Base-by-base conservation (phyloP, 2,888 invertebrate species). In the Lycaena phlaeas region DNA sequence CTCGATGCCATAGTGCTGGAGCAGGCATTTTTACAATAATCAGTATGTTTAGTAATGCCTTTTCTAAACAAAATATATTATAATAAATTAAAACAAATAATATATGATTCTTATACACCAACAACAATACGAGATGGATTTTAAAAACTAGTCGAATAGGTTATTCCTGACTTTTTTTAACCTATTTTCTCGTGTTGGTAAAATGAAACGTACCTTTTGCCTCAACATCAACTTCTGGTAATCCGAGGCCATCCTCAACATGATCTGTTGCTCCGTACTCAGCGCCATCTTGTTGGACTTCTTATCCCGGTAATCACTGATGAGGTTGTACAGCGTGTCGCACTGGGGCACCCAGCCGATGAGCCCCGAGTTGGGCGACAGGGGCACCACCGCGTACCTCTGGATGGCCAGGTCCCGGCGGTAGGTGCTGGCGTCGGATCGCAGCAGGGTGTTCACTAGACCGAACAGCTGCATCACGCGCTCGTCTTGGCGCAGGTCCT, bases 261-360 rank as follows among this genome's bases (percentile, higher is more conserved):
- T 99, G 44, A 98, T 96, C 58, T 97, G 90, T 65, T 98, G 98
- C 65, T 99, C 98, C 34, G 97, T 97, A 63, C 98, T 98, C 4
- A 98, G 79, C 3, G 86, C 64, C 96, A 97, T 79, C 93, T 98
- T 81, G 42, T 73, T 74, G 0, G 71, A 59, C 77, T 97, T 97
- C 79, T 98, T 98, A 49, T 99, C 98, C 40, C 99, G 86, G 68
- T 98, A 99, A 72, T 99, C 98, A 51, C 96, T 88, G 55, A 99
- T 98, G 2, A 99, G 88, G 1, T 97, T 94, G 68, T 99, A 99
- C 11, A 99, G 84, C 0, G 99, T 99, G 78, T 99, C 99, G 74
- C 98, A 98, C 68, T 98, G 96, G 0, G 98, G 98, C 41, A 99
- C 97, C 99, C 99, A 99, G 44, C 98, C 97, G 51, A 98, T 97